Percentiles rank a stretch among this genome's conserved stretches.
phyloP scores from a whole-genome alignment of 1,140 invertebrate species.

The Portunus trituberculatus region DNA sequence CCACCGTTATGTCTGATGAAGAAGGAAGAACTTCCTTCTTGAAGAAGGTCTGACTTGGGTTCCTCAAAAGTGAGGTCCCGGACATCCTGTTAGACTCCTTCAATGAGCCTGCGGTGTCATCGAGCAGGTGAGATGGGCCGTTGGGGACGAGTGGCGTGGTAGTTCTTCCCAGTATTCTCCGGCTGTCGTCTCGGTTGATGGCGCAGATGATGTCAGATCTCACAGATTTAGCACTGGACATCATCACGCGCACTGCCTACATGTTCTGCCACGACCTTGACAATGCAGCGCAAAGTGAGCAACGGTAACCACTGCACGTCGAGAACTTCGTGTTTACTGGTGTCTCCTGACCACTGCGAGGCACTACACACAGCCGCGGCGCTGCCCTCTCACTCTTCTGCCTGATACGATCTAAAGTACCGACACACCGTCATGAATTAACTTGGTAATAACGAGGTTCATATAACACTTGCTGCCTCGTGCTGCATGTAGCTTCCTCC shows the following conservation, averaged over 20 bases:
- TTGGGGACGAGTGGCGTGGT: not conserved
- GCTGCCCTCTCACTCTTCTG: not conserved
- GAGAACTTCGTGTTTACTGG: not conserved
- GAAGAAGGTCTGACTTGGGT: not conserved
- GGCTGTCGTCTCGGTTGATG: conserved; percentile 40
- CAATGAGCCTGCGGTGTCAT: conserved; percentile 9
- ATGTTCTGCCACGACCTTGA: conserved; percentile 37
- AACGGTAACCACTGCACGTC: not conserved
- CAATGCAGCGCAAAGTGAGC: not conserved
- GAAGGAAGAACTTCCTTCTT: not conserved
- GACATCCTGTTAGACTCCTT: not conserved
- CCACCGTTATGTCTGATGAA: not conserved
- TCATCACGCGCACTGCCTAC: conserved; percentile 45
- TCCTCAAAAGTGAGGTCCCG: not conserved
- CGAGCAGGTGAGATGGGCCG: not conserved
- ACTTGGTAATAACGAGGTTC: not conserved
- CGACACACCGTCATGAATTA: not conserved
- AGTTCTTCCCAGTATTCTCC: not conserved
- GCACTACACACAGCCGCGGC: not conserved
- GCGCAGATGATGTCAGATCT: conserved; percentile 64
- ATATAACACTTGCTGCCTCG: not conserved
- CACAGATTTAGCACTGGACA: conserved; percentile 58
- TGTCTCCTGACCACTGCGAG: not conserved
- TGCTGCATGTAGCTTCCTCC: not conserved
- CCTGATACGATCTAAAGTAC: not conserved